Base-by-base conservation (phyloP, 2,113 vertebrate genomes). In the Crotalus helleri region DNA sequence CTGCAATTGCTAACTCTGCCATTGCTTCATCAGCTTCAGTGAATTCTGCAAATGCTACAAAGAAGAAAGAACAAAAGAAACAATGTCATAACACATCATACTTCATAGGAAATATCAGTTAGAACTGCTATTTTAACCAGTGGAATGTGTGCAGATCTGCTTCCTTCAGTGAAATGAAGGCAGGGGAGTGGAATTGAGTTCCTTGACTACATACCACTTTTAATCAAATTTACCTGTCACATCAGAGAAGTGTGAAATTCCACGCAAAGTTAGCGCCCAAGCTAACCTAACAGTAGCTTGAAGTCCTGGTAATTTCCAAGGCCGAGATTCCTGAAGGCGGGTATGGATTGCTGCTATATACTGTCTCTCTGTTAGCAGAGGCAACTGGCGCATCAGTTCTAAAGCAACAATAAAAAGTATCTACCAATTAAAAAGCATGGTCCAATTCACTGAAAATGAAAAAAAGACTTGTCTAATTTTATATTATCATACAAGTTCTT, bases 11-110 rank as follows among this genome's bases (percentile, higher is more conserved):
- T 5, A 99, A 98, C 88, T 99, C 99, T 46, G 98, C 98, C 96
- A 99, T 98, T 13, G 98, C 97, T 96, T 99, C 99, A 85, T 99
- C 99, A 90, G 98, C 98, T 95, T 99, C 99, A 0, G 99, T 99
- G 97, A 99, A 99, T 96, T 99, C 99, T 95, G 98, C 98, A 59
- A 99, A 97, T 88, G 98, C 99, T 99, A 44, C 44, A 69, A 7
- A 94, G 64, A 93, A 95, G 85, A 23, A 91, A 95, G 0, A 33
- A 1, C 0, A 61, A 7, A 2, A 19, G 19, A 21, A 23, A 64
- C 85, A 1, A n/a, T 69, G 29, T 61, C 26, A 53, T 19, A 90
- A 44, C 17, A 90, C 92, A 2, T 49, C 85, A 1, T 33, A 85
- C 61, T 94, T 94, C 81, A 92, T 33, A 57, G 39, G 23, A 89